Evolutionary conservation across 2,797 vertebrate species (phyloP).

Genomic region (Chelmon rostratus): DNA sequence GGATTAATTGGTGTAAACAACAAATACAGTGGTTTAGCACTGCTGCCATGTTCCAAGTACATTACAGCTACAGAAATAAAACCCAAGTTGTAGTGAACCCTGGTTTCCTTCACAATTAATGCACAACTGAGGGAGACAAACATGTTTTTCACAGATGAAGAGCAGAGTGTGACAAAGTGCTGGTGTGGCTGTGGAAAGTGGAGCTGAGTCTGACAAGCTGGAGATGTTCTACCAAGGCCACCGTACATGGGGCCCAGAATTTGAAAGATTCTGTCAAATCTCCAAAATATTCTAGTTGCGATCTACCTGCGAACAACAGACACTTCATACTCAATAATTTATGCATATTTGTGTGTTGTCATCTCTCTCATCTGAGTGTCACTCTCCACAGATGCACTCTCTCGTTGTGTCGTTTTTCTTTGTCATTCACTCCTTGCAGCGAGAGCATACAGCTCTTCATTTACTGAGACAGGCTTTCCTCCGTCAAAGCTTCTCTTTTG

Average conservation of each 20-base stretch:
- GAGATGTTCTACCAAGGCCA: constrained; percentile 19
- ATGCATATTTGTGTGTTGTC: constrained; percentile 37
- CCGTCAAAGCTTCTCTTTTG: constrained; percentile 44
- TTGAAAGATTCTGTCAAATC: constrained; percentile 28
- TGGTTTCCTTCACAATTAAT: background rate
- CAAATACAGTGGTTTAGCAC: background rate
- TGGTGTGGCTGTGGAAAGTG: background rate
- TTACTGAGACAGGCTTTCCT: constrained; percentile 59
- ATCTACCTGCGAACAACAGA: constrained; percentile 16
- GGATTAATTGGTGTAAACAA: no score
- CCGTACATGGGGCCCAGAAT: background rate
- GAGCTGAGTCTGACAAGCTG: constrained; percentile 14
- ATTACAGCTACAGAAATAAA: no score
- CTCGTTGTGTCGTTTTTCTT: constrained; percentile 10
- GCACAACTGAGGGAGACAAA: background rate
- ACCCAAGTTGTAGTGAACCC: no score
- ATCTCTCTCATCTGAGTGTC: constrained; percentile 38
- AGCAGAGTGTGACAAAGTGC: constrained; percentile 3
- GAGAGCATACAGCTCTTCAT: constrained; percentile 51
- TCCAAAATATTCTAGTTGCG: background rate
- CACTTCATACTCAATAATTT: constrained; percentile 15
- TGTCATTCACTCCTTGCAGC: constrained; percentile 46
- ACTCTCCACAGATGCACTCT: constrained; percentile 28
- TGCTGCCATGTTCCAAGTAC: no score
- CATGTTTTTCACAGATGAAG: no score